phyloP scores from a whole-genome alignment of 1,140 invertebrate species.

The Pachypsylla venusta region DNA sequence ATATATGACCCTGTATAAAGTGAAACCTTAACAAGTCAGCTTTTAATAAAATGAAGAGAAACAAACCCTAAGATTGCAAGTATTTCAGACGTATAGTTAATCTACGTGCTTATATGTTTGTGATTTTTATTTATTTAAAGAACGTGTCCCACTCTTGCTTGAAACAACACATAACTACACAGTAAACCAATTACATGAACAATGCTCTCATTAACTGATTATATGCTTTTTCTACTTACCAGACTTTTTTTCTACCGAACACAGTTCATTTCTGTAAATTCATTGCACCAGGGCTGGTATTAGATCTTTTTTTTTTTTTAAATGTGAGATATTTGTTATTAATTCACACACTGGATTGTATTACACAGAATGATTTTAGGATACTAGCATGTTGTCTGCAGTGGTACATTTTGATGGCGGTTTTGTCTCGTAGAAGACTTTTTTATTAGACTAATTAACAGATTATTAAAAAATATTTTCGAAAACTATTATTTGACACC shows the following conservation, averaged over 20 bases:
- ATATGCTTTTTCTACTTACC: neutral
- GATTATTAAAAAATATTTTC: no score
- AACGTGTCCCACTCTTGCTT: neutral
- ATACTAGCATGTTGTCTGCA: no score
- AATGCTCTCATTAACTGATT: neutral
- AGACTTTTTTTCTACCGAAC: neutral
- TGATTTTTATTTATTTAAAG: neutral
- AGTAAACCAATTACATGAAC: neutral
- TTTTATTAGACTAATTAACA: no score
- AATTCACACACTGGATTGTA: no score
- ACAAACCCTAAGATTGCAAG: neutral
- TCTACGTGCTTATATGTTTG: neutral
- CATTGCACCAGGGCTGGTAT: neutral
- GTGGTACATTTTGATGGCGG: no score
- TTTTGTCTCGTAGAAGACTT: no score
- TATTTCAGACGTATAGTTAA: neutral
- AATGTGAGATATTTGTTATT: no score
- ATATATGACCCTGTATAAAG: neutral
- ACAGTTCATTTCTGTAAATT: neutral
- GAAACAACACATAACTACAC: no score
- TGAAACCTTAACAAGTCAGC: neutral
- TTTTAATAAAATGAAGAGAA: neutral
- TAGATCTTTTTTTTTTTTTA: no score
- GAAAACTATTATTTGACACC: no score
- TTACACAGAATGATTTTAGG: no score